Percentiles rank a stretch among this genome's conserved stretches.
Evolutionary conservation across 2,888 invertebrate species (phyloP).

Genomic region (Microchrysa polita): DNA sequence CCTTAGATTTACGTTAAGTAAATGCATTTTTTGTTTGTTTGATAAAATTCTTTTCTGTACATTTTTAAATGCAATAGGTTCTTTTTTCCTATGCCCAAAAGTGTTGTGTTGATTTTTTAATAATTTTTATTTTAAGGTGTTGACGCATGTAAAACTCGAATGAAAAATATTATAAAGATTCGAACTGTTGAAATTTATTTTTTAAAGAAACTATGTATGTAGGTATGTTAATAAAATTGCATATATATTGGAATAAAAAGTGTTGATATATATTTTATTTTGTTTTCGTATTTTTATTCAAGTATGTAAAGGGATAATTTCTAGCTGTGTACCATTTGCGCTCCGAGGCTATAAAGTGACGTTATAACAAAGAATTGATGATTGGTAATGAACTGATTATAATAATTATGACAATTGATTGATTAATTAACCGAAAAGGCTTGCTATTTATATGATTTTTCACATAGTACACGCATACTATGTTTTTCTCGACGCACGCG

Average conservation of each 20-base stretch:
- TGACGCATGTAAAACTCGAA: constrained; percentile 5
- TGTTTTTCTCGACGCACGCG: too few species aligned
- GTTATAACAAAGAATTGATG: too few species aligned
- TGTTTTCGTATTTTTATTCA: neutral
- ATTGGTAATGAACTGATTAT: too few species aligned
- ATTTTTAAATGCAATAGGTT: neutral
- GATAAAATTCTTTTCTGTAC: neutral
- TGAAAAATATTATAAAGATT: neutral
- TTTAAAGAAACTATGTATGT: neutral
- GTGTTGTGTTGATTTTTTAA: neutral
- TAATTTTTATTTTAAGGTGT: neutral
- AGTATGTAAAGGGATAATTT: too few species aligned
- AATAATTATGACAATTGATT: too few species aligned
- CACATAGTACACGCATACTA: too few species aligned
- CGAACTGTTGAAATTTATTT: constrained; percentile 27
- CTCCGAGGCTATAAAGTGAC: too few species aligned
- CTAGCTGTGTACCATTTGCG: too few species aligned
- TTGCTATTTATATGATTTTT: too few species aligned
- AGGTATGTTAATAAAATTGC: constrained; percentile 24
- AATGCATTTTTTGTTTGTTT: too few species aligned
- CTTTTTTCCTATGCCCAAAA: neutral
- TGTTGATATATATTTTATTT: too few species aligned
- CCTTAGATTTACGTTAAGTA: constrained; percentile 13
- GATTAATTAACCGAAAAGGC: too few species aligned
- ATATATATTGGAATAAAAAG: neutral